phyloP scores from a whole-genome alignment of 2,888 invertebrate species.

The Drosophila pseudotakahashii region DNA sequence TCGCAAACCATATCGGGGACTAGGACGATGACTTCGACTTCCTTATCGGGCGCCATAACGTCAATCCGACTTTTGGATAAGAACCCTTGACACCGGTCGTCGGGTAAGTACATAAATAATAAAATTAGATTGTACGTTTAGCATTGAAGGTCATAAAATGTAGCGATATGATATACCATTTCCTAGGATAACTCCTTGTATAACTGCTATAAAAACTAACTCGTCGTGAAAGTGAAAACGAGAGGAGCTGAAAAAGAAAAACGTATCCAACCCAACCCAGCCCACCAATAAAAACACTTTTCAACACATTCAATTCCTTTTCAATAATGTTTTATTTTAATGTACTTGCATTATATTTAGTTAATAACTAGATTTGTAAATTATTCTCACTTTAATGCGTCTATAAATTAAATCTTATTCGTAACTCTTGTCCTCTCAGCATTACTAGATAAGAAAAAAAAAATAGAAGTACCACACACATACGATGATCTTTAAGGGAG shows the following conservation, averaged over 20 bases:
- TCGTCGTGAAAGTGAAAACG: no score
- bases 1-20: conserved; percentile 28
- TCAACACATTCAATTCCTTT: conserved; percentile 30
- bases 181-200: background rate
- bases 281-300: background rate
- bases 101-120: conserved; percentile 7
- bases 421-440: conserved; percentile 71
- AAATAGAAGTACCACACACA: conserved; percentile 49
- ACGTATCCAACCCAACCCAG: no score
- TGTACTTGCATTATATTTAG: conserved; percentile 71
- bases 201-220: no score
- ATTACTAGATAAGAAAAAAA: conserved; percentile 63
- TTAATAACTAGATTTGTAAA: conserved; percentile 72
- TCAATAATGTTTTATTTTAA: conserved; percentile 66
- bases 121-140: conserved; percentile 1
- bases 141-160: background rate
- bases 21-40: conserved; percentile 31
- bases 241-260: background rate
- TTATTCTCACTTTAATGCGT: conserved; percentile 74
- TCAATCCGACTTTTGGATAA: conserved; percentile 6
- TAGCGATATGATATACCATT: background rate
- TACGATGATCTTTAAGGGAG: conserved; percentile 23
- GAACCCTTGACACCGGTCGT: conserved; percentile 2
- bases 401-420: conserved; percentile 75
- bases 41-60: conserved; percentile 17